phyloP scores from a whole-genome alignment of 2,888 invertebrate species.

The Ophion costatus region DNA sequence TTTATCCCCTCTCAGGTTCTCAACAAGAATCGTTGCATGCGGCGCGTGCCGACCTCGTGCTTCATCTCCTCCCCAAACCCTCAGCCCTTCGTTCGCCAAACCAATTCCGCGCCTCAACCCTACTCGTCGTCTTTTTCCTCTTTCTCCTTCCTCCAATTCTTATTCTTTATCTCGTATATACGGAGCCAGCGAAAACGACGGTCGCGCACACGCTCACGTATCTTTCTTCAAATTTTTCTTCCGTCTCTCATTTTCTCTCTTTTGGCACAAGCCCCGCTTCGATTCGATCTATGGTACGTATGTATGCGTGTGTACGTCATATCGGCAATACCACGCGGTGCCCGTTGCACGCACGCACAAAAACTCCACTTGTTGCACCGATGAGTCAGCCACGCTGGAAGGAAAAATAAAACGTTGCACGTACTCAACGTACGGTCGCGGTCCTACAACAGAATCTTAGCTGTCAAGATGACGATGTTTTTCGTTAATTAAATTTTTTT shows the following conservation, averaged over 20 bases:
- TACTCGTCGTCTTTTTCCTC: constrained; percentile 57
- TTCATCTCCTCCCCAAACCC: constrained; percentile 71
- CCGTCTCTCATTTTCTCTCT: constrained; percentile 62
- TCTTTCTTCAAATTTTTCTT: constrained; percentile 43
- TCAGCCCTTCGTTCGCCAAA: constrained; percentile 70
- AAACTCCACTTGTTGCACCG: constrained; percentile 80
- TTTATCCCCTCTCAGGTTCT: constrained; percentile 64
- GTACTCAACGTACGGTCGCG: not conserved
- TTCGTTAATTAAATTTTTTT: too few species aligned
- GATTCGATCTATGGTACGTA: constrained; percentile 35
- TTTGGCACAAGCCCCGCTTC: constrained; percentile 48
- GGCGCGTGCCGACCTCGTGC: constrained; percentile 83
- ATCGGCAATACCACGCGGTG: constrained; percentile 45
- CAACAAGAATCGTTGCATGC: constrained; percentile 80
- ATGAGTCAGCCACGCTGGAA: constrained; percentile 41
- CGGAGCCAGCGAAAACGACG: constrained; percentile 55
- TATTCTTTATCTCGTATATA: constrained; percentile 36
- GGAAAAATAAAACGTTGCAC: not conserved
- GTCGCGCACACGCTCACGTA: constrained; percentile 51
- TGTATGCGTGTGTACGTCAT: constrained; percentile 13
- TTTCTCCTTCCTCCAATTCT: constrained; percentile 59
- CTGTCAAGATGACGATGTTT: too few species aligned
- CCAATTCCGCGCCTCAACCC: constrained; percentile 66
- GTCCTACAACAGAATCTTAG: not conserved
- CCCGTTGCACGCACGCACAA: constrained; percentile 11